A percentile compares a stretch with the other conserved stretches of the same genome.
phyloP scores from a whole-genome alignment of 2,888 invertebrate genomes.

The Chydorus sphaericus region DNA sequence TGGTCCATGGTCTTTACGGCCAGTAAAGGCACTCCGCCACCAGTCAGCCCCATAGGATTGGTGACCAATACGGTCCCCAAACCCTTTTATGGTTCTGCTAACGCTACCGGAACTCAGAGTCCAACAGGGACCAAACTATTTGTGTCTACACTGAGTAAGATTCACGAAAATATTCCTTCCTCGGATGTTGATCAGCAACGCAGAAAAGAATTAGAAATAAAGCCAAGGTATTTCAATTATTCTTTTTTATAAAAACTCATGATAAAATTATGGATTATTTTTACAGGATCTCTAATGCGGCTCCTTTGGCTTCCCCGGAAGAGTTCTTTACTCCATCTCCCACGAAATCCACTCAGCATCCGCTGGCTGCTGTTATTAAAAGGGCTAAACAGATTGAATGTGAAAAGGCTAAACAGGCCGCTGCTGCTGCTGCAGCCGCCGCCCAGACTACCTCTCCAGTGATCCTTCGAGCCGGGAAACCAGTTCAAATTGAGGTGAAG shows the following conservation, averaged over 20 bases:
- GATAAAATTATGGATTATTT: too few species aligned
- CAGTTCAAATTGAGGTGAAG: background rate
- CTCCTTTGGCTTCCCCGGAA: conserved; percentile 16
- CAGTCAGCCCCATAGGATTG: conserved; percentile 8
- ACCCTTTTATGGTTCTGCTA: conserved; percentile 17
- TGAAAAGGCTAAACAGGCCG: background rate
- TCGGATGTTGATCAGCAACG: conserved; percentile 2
- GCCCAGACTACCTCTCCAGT: background rate
- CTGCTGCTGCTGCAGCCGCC: conserved; percentile 27
- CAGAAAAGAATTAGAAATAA: conserved; percentile 3
- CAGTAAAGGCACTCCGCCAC: conserved; percentile 15
- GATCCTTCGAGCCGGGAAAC: background rate
- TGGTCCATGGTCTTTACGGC: conserved; percentile 13
- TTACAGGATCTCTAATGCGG: too few species aligned
- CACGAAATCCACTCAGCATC: conserved; percentile 6
- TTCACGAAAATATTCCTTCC: conserved; percentile 43
- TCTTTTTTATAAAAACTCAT: too few species aligned
- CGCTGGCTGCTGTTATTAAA: background rate
- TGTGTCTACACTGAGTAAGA: conserved; percentile 44
- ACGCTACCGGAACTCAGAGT: background rate
- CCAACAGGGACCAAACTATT: conserved; percentile 26
- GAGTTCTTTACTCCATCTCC: conserved; percentile 21
- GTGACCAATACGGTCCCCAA: conserved; percentile 20
- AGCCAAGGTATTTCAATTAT: conserved; percentile 19
- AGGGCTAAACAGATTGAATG: too few species aligned